Conservation (phyloP, 2,888 invertebrate species). For the Cheilosia pagana region DNA sequence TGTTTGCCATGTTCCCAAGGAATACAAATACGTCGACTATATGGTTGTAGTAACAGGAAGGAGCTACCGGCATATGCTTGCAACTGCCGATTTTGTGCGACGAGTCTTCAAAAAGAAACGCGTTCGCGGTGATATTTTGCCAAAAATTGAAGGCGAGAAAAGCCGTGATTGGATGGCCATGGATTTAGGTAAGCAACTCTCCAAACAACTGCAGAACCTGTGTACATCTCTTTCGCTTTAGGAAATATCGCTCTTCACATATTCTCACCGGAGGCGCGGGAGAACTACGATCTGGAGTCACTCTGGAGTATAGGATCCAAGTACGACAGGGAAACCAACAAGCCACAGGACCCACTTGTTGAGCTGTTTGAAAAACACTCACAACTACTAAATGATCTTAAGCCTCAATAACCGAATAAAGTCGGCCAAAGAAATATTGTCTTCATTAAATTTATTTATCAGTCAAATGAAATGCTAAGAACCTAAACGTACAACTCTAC, state of each 20-base stretch:
- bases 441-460: conserved; percentile 55
- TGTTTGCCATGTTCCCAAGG: conserved; percentile 89
- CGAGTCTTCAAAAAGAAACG: conserved; percentile 91
- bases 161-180: conserved; percentile 94
- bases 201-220: neutral
- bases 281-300: conserved; percentile 93
- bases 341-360: conserved; percentile 85
- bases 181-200: conserved; percentile 89
- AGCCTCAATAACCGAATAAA: conserved; percentile 65
- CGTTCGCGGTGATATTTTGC: conserved; percentile 86
- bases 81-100: conserved; percentile 89
- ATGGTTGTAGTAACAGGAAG: conserved; percentile 91
- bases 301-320: conserved; percentile 94
- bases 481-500: conserved; percentile 76
- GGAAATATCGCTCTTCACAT: conserved; percentile 97
- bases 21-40: conserved; percentile 92
- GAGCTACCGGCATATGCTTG: conserved; percentile 89
- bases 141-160: conserved; percentile 90
- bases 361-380: conserved; percentile 89
- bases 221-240: conserved; percentile 82
- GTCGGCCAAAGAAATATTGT: neutral
- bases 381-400: conserved; percentile 83
- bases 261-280: conserved; percentile 89
- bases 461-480: conserved; percentile 56
- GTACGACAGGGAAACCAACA: conserved; percentile 89